Percentiles rank a stretch among this genome's conserved stretches.
Evolutionary conservation across 1,140 invertebrate genomes (phyloP).

Genomic region (Triops cancriformis): DNA sequence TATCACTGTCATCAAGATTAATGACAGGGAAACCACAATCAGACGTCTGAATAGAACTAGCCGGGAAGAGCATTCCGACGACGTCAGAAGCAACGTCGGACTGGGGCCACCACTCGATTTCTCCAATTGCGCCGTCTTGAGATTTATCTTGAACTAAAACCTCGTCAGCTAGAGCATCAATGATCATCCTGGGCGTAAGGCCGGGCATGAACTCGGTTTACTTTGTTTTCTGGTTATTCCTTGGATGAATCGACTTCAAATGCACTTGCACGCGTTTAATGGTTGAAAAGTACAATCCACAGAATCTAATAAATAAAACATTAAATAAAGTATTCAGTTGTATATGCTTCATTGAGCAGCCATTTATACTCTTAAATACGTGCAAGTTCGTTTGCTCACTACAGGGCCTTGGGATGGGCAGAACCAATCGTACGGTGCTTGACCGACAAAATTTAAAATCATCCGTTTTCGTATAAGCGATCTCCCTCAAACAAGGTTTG

Average conservation of each 20-base stretch:
- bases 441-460: background rate
- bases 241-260: background rate
- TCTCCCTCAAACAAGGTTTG: background rate
- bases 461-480: background rate
- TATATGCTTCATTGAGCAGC: background rate
- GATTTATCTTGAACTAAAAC: background rate
- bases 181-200: background rate
- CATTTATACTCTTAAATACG: background rate
- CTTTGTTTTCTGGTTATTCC: background rate
- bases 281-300: background rate
- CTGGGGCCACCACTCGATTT: background rate
- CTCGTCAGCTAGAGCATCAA: background rate
- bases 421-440: too few species aligned
- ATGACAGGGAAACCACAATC: background rate
- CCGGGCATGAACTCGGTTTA: background rate
- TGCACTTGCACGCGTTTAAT: background rate
- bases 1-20: background rate
- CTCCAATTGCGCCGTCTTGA: background rate
- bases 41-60: background rate
- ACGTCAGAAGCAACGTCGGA: background rate
- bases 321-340: background rate
- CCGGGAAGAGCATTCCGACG: background rate
- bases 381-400: background rate
- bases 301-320: background rate
- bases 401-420: background rate